These are phyloP conservation scores for Ellobius talpinus DNA, from an alignment of 2,113 vertebrate genomes.

Conservation along the genomic window DNA sequence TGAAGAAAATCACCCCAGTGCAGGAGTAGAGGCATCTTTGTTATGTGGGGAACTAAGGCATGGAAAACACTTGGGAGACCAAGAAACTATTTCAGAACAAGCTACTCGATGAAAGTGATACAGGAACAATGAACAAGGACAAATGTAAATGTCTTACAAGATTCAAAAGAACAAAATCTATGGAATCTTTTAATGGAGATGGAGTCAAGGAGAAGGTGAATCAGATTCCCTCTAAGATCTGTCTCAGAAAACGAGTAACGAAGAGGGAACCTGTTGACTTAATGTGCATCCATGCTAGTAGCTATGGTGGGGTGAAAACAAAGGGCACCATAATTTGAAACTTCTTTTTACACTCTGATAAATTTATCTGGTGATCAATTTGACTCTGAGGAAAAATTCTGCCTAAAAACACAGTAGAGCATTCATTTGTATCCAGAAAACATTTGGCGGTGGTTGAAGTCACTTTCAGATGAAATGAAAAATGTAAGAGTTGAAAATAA, in stretches of 20 bases:
- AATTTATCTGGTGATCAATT: neutral
- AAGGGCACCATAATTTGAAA: too few species aligned
- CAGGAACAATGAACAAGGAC: rapidly evolving
- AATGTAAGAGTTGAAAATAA: rapidly evolving
- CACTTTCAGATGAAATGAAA: neutral
- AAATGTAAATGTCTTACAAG: neutral
- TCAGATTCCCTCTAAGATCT: rapidly evolving
- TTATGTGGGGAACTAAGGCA: neutral
- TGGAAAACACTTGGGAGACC: neutral
- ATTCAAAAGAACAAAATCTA: neutral
- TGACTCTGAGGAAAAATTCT: neutral
- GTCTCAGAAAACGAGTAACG: neutral
- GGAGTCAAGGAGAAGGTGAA: neutral
- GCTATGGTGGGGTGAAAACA: neutral
- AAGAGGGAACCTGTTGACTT: neutral
- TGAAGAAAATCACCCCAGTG: neutral
- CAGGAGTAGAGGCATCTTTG: rapidly evolving
- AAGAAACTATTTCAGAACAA: neutral
- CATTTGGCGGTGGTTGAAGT: neutral
- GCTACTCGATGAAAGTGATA: neutral
- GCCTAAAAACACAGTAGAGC: neutral
- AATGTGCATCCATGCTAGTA: too few species aligned
- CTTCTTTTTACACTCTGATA: neutral
- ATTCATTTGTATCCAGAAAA: neutral
- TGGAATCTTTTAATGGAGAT: neutral